phyloP scores from a whole-genome alignment of 2,888 invertebrate genomes.

The Polietes domitor region DNA sequence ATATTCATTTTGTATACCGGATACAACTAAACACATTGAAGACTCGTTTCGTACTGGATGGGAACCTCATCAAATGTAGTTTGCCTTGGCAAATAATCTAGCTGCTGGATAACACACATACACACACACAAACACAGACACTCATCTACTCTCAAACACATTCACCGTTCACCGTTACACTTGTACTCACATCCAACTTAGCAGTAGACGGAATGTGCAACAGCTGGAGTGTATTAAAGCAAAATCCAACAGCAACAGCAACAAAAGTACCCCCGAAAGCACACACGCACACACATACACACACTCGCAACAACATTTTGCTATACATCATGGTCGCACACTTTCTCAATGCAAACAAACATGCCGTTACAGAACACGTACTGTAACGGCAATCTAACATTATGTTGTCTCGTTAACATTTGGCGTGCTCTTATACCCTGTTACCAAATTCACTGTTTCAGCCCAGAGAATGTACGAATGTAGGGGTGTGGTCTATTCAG shows the following conservation, averaged over 20 bases:
- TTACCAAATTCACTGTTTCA: neutral
- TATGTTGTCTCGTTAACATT: neutral
- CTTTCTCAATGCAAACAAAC: slow-evolving; percentile 1
- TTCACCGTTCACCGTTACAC: neutral
- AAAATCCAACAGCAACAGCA: neutral
- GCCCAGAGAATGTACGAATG: too few relatives aligned
- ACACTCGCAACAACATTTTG: neutral
- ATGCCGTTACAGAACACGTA: neutral
- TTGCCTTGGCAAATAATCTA: slow-evolving; percentile 68
- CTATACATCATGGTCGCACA: neutral
- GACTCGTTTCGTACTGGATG: slow-evolving; percentile 75
- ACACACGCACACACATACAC: neutral
- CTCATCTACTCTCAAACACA: slow-evolving; percentile 31
- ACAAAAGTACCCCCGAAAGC: slow-evolving; percentile 29
- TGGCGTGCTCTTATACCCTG: slow-evolving; percentile 39
- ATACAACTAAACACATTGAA: slow-evolving; percentile 71
- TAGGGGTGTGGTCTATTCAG: too few relatives aligned
- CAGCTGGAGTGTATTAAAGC: slow-evolving; percentile 63
- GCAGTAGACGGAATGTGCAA: slow-evolving; percentile 59
- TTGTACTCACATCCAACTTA: neutral
- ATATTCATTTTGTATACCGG: slow-evolving; percentile 51
- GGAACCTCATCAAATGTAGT: slow-evolving; percentile 59
- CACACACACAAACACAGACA: neutral
- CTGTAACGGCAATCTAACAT: neutral
- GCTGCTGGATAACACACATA: slow-evolving; percentile 60